Evolutionary conservation across 2,113 vertebrate genomes (phyloP).

Genomic region (Mus pahari): DNA sequence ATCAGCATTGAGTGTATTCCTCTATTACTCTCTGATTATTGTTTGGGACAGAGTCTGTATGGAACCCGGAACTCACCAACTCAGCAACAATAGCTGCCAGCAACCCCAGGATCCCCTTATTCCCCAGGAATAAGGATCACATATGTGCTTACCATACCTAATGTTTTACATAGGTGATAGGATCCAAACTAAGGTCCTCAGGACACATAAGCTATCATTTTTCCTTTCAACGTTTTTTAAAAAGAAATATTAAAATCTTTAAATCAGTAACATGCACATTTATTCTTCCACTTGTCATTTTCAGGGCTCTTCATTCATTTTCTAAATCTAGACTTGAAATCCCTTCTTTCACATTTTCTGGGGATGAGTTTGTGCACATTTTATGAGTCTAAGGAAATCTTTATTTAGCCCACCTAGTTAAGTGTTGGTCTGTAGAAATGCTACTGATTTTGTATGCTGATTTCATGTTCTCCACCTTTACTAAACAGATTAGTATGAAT

Average conservation of each 20-base stretch:
- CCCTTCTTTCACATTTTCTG: background rate
- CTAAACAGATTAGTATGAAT: background rate
- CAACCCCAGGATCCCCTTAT: background rate
- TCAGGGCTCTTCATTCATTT: background rate
- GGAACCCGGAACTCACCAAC: background rate
- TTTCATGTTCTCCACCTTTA: background rate
- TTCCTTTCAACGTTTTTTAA: background rate
- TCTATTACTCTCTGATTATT: background rate
- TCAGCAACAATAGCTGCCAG: background rate
- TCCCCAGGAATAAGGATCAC: background rate
- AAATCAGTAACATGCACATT: background rate
- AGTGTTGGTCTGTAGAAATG: background rate
- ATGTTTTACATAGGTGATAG: background rate
- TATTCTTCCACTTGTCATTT: background rate
- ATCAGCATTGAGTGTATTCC: background rate
- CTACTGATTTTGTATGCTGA: background rate
- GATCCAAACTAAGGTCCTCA: background rate
- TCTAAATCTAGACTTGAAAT: background rate
- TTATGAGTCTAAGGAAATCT: background rate
- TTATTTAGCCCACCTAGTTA: background rate
- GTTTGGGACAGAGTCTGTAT: background rate
- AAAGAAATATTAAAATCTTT: background rate
- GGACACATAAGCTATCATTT: background rate
- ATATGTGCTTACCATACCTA: background rate
- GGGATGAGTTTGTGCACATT: background rate